Evolutionary conservation across 2,113 vertebrate genomes (phyloP).

Genomic region (Amblyopsis rosae): DNA sequence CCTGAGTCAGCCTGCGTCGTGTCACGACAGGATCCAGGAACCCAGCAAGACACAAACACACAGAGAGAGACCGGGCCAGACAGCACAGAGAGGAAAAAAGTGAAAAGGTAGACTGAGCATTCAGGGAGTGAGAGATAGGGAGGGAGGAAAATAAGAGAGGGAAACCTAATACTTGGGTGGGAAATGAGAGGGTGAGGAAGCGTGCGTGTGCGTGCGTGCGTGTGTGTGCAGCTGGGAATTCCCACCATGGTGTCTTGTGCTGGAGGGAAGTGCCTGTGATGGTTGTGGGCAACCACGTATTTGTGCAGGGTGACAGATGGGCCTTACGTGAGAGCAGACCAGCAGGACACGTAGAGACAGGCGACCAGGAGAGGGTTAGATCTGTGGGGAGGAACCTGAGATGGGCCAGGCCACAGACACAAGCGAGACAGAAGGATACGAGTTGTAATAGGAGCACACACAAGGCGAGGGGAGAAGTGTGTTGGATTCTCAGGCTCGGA

Average conservation of each 20-base stretch:
- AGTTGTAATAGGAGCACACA: no score
- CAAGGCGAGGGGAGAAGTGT: constrained; percentile 11
- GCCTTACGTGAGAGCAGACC: neutral
- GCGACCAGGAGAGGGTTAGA: neutral
- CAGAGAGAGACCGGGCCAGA: neutral
- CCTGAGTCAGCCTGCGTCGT: constrained; percentile 58
- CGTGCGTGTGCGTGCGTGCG: no score
- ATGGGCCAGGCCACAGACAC: constrained; percentile 19
- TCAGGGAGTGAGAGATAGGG: neutral
- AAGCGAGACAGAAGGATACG: constrained; percentile 18
- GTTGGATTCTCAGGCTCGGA: constrained; percentile 32
- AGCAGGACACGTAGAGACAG: constrained; percentile 2
- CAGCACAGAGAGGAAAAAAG: neutral
- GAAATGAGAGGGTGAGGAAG: constrained; percentile 12
- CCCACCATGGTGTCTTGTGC: constrained; percentile 36
- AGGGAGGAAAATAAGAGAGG: neutral
- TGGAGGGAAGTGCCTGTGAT: constrained; percentile 15
- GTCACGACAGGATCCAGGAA: constrained; percentile 43
- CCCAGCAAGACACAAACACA: constrained; percentile 11
- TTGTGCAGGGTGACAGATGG: neutral
- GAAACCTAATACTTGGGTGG: constrained; percentile 3
- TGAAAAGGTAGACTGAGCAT: neutral
- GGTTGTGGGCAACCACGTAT: neutral
- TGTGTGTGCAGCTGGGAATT: constrained; percentile 23
- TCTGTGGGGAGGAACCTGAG: neutral